Percentiles rank a stretch among this genome's conserved stretches.
These are phyloP conservation scores for Heterodera schachtii DNA, from an alignment of 1,140 invertebrate species.

Conservation along the genomic window DNA sequence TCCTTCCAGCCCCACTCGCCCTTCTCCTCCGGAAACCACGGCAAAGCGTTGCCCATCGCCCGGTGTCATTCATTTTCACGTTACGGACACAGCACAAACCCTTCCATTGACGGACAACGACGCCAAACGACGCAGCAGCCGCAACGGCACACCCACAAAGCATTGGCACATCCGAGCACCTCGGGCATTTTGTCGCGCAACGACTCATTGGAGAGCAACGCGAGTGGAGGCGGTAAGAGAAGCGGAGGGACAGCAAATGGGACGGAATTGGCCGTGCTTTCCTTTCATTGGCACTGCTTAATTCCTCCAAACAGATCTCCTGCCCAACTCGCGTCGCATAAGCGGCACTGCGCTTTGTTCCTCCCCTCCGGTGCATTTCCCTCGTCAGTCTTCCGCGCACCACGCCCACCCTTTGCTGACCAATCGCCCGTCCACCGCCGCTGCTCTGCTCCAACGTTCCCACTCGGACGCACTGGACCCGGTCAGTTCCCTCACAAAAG, in stretches of 20 bases:
- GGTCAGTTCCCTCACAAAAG: background rate
- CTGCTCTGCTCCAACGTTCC: slow-evolving; percentile 27
- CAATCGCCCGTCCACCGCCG: slow-evolving; percentile 17
- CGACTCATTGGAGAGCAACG: slow-evolving; percentile 35
- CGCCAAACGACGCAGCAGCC: background rate
- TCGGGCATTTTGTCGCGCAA: slow-evolving; percentile 28
- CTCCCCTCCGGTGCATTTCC: background rate
- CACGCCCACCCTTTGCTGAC: slow-evolving; percentile 6
- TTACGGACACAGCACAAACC: background rate
- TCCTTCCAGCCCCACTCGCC: slow-evolving; percentile 11
- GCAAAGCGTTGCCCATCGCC: slow-evolving; percentile 4
- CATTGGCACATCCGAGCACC: slow-evolving; percentile 8
- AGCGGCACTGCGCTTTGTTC: slow-evolving; percentile 23
- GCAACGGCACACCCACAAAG: background rate
- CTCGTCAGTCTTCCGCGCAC: background rate
- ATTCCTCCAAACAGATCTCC: background rate
- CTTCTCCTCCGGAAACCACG: slow-evolving; percentile 10
- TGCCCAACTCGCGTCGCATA: slow-evolving; percentile 22
- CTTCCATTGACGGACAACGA: background rate
- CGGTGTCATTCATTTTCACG: slow-evolving; percentile 29
- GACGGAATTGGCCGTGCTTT: background rate
- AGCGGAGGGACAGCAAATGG: background rate
- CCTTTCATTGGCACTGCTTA: background rate
- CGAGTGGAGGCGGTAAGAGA: slow-evolving; percentile 17
- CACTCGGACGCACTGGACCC: slow-evolving; percentile 39